phyloP scores from a whole-genome alignment of 2,888 invertebrate species.

The Rotaria magnacalcarata region DNA sequence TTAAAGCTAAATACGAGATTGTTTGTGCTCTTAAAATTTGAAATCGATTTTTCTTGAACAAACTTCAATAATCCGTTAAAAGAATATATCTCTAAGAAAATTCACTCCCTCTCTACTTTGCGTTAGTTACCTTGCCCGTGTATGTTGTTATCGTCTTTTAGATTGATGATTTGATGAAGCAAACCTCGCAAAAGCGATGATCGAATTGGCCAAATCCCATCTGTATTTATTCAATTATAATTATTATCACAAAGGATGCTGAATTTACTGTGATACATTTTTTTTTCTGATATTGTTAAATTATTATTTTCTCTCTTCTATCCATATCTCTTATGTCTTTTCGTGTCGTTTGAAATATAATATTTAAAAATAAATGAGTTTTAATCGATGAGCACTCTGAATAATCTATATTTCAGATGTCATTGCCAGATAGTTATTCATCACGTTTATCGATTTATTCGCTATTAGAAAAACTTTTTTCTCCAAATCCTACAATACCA shows the following conservation, averaged over 20 bases:
- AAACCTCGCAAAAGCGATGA: not conserved
- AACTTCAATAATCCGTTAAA: too few species aligned
- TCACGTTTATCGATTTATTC: not conserved
- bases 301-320: not conserved
- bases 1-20: too few species aligned
- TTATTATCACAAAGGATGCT: not conserved
- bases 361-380: not conserved
- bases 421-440: conserved; percentile 1
- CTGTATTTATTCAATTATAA: not conserved
- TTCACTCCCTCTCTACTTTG: too few species aligned
- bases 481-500: not conserved
- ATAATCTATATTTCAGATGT: not conserved
- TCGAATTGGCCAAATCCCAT: not conserved
- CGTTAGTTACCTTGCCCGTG: too few species aligned
- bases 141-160: not conserved
- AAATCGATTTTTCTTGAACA: too few species aligned
- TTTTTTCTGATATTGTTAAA: not conserved
- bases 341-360: not conserved
- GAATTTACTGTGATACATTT: not conserved
- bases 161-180: conserved; percentile 12
- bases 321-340: not conserved
- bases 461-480: conserved; percentile 12
- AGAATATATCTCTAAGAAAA: too few species aligned
- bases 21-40: too few species aligned
- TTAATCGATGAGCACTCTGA: not conserved